These are phyloP conservation scores for Phymorhynchus buccinoides DNA, from an alignment of 1,140 invertebrate species.

Conservation along the genomic window DNA sequence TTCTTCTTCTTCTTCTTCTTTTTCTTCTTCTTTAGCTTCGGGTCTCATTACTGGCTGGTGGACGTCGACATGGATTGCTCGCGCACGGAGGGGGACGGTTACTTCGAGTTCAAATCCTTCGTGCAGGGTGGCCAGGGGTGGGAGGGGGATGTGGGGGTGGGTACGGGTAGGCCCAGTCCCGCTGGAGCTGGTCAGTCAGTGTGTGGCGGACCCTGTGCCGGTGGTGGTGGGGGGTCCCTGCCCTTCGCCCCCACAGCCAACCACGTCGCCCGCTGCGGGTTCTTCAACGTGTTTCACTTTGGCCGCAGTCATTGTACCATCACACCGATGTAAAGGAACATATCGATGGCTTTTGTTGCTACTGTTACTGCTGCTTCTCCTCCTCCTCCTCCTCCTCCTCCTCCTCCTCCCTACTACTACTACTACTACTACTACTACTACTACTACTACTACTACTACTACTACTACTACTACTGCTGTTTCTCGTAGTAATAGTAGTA, in stretches of 20 bases:
- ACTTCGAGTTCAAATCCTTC: conserved; percentile 75
- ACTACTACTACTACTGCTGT: too few species aligned
- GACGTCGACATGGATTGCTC: conserved; percentile 75
- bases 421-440: too few species aligned
- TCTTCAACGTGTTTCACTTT: conserved; percentile 73
- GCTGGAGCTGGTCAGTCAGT: too few species aligned
- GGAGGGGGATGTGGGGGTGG: conserved; percentile 64
- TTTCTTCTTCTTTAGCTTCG: conserved; percentile 58
- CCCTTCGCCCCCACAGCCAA: conserved; percentile 69
- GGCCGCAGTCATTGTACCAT: conserved; percentile 65
- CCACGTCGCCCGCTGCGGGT: conserved; percentile 74
- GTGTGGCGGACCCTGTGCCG: too few species aligned
- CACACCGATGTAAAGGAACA: conserved; percentile 27
- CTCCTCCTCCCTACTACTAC: too few species aligned
- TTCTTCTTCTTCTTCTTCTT: too few species aligned
- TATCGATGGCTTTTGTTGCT: too few species aligned
- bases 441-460: too few species aligned
- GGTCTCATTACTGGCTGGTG: conserved; percentile 75
- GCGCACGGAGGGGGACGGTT: conserved; percentile 73
- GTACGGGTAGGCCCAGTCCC: too few species aligned
- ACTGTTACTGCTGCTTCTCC: too few species aligned
- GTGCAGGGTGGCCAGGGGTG: conserved; percentile 67
- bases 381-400: too few species aligned
- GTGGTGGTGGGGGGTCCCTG: conserved; percentile 63
- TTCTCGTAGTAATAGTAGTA: too few species aligned